Percentiles rank a stretch among this genome's conserved stretches.
phyloP scores from a whole-genome alignment of 2,888 invertebrate species.

The Meiosimyza platycephala region DNA sequence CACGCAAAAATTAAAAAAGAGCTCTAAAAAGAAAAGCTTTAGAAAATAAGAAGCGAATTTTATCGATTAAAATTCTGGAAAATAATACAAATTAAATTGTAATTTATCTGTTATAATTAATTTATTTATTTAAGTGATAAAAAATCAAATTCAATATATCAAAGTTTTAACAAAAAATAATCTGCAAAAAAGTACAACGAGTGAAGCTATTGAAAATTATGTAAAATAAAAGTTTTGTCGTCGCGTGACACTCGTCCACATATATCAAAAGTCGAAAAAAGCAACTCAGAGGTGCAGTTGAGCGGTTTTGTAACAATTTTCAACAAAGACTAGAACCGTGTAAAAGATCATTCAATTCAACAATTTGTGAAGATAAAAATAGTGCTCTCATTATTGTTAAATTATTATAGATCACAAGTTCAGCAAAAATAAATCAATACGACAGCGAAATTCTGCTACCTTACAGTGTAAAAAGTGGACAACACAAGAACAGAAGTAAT shows the following conservation, averaged over 20 bases:
- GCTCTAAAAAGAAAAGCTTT: constrained; percentile 42
- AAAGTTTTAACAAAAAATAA: constrained; percentile 37
- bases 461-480: too few species aligned
- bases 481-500: too few species aligned
- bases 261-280: constrained; percentile 34
- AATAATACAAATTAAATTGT: constrained; percentile 55
- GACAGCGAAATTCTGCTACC: too few species aligned
- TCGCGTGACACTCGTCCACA: not conserved
- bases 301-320: constrained; percentile 26
- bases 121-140: constrained; percentile 47
- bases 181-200: constrained; percentile 58
- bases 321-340: constrained; percentile 22
- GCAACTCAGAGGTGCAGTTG: not conserved
- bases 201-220: constrained; percentile 50
- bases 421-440: not conserved
- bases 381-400: too few species aligned
- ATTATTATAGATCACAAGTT: not conserved
- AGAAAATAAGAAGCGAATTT: constrained; percentile 33
- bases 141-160: constrained; percentile 56
- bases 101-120: constrained; percentile 52
- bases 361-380: too few species aligned
- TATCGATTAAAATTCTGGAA: constrained; percentile 53
- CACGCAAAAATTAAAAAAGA: constrained; percentile 53
- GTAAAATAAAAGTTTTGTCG: constrained; percentile 27
- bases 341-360: not conserved